Base-by-base conservation (phyloP, 2,113 vertebrate genomes). In the Cebidichthys violaceus region DNA sequence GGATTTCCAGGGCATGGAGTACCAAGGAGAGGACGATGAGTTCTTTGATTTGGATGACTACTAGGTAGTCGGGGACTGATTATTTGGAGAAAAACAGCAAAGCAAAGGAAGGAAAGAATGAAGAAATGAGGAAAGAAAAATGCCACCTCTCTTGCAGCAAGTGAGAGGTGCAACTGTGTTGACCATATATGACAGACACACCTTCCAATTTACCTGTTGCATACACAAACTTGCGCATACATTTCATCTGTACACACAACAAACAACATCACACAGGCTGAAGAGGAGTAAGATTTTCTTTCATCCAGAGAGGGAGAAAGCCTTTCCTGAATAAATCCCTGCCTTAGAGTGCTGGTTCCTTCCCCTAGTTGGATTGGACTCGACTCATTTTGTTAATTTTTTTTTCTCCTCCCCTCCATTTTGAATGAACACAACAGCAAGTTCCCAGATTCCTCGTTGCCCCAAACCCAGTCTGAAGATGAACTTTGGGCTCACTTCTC, bases 11-110 rank as follows among this genome's bases (percentile, higher is more conserved):
- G 98, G 97, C 93, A 98, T 99, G 97, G 98, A 99, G 85, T 99
- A 99, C 94, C 97, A 99, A 96, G 97, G 97, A 97, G 97, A 97
- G 93, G 98, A 99, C 39, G 97, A 99, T 79, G 98, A 99, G 96
- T 97, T 99, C 95, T 99, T 99, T 96, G 98, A 99, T 96, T 97
- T 99, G 96, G 98, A 99, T 98, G 98, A 99, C 98, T 99, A 99
- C 98, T 99, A 99, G 97, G 98, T 99, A 99, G 98, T 98, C 96
- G 93, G 96, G 94, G 95, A 95, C 96, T 96, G 96, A 96, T 91
- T 91, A 86, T 81, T 85, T 77, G 90, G 92, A 91, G 90, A 82
- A 90, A 86, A 86, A 88, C 89, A 91, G 45, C 64, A 87, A 87
- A 89, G 68, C 80, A 85, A 86, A 90, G 84, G 88, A 94, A 85